phyloP scores from a whole-genome alignment of 2,888 invertebrate species.

The Hermaeophaga mercurialis region DNA sequence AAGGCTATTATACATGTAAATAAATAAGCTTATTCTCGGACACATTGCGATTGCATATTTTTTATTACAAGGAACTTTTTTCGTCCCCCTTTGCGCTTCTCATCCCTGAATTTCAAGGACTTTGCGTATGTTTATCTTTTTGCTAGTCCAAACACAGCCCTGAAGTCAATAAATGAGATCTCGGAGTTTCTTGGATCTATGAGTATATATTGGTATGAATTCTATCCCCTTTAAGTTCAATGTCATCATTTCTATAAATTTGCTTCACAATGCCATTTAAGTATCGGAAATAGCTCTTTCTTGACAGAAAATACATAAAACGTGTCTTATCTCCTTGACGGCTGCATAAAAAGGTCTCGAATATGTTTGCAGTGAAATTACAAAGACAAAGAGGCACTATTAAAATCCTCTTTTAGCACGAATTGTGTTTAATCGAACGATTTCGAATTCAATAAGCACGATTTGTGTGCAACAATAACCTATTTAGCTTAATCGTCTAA shows the following conservation, averaged over 20 bases:
- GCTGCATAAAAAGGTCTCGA: neutral
- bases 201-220: no score
- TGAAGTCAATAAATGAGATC: no score
- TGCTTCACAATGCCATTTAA: neutral
- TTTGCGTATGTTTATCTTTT: no score
- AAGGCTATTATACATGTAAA: constrained; percentile 24
- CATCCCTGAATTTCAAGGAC: no score
- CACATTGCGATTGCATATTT: constrained; percentile 2
- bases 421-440: neutral
- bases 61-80: no score
- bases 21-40: constrained; percentile 14
- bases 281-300: neutral
- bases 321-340: neutral
- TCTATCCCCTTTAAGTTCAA: no score
- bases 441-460: neutral
- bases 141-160: no score
- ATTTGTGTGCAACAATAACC: neutral
- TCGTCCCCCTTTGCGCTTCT: no score
- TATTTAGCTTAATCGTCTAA: neutral
- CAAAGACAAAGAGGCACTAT: neutral
- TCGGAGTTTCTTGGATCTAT: no score
- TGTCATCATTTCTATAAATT: no score
- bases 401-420: neutral
- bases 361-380: neutral
- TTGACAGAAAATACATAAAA: neutral